Evolutionary conservation across 2,113 vertebrate species (phyloP), one percentile per base, ranked within the genome.

Genomic region (Oncorhynchus nerka): DNA sequence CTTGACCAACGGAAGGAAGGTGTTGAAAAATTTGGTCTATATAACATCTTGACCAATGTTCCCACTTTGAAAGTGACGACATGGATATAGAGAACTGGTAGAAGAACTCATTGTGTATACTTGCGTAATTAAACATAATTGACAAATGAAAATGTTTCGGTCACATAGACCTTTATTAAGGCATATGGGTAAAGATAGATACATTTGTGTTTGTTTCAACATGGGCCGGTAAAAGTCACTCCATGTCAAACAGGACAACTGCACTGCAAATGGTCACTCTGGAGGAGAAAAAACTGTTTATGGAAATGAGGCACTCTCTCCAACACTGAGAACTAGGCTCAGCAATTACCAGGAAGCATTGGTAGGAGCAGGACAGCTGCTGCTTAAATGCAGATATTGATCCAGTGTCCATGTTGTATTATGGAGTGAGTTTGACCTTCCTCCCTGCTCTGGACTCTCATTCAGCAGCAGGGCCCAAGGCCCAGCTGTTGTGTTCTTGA

Each of bases 341-440:
- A 75, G 79, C 82, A 90, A 89, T 86, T 88, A 89, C 30, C 15
- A 81, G 68, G 68, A 85, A 80, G 77, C 85, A 88, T 88, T 73
- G 87, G 91, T 88, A 85, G 79, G 77, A 89, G 64, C 68, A 65
- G 79, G 84, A 88, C 92, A 93, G 86, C 92, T 93, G 93, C 86
- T 83, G 81, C 80, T 86, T 89, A 88, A 92, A 84, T 85, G 87
- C 84, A 39, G 76, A 88, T 94, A 94, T 94, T 91, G 92, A 94
- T 93, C 90, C 71, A 0, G 66, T 89, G 84, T 88, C 83, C 85
- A 85, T 88, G 81, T 88, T 83, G 87, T 84, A 84, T 87, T 87
- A 84, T 88, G 74, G 19, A 39, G 73, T 66, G 73, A 78, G 74
- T 8, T 9, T 75, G 82, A 85, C 80, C 80, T 79, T 30, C 59